Evolutionary conservation across 2,888 invertebrate species (phyloP).

Genomic region (Ganaspis brasiliensis): DNA sequence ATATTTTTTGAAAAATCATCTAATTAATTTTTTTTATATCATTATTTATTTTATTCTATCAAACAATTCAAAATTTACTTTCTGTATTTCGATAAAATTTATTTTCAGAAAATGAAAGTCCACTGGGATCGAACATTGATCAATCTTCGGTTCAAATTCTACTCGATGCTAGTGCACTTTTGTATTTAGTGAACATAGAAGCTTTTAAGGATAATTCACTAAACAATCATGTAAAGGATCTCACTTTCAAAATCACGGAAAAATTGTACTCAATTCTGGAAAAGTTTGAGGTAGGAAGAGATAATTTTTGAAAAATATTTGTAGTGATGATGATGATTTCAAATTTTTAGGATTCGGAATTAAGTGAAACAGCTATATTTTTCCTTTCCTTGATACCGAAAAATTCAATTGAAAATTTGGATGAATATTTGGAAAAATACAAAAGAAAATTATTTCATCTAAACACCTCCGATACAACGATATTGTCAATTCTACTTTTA

Average conservation of each 20-base stretch:
- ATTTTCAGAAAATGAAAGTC: background rate
- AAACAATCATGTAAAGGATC: constrained; percentile 6
- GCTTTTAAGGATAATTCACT: constrained; percentile 34
- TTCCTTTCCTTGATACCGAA: constrained; percentile 62
- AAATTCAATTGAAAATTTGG: constrained; percentile 42
- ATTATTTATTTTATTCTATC: too few species aligned
- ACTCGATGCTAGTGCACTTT: constrained; percentile 58
- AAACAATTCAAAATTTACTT: background rate
- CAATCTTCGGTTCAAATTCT: constrained; percentile 49
- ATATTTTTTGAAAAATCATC: too few species aligned
- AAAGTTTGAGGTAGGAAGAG: background rate
- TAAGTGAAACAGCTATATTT: constrained; percentile 60
- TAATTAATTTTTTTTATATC: too few species aligned
- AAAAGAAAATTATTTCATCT: constrained; percentile 50
- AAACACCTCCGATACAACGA: constrained; percentile 48
- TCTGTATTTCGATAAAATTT: background rate
- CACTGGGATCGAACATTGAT: background rate
- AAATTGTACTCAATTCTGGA: constrained; percentile 33
- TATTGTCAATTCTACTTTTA: constrained; percentile 57
- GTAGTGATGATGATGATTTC: background rate
- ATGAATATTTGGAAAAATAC: constrained; percentile 46
- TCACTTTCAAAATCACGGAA: constrained; percentile 45
- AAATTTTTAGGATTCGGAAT: constrained; percentile 54
- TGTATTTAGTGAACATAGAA: constrained; percentile 52
- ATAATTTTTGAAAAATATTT: background rate